phyloP scores from a whole-genome alignment of 2,888 invertebrate genomes.

The Philonicus albiceps region DNA sequence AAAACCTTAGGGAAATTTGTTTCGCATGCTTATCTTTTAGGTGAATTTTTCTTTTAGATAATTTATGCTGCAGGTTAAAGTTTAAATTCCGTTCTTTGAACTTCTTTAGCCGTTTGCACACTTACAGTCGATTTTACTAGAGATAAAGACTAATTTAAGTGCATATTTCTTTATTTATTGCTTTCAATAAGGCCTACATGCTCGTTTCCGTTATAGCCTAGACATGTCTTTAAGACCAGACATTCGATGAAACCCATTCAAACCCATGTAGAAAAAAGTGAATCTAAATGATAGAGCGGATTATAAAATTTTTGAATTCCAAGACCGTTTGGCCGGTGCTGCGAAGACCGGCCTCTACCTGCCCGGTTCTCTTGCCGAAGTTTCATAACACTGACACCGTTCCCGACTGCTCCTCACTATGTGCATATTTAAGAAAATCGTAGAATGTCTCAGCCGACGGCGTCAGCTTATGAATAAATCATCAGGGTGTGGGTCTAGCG shows the following conservation, averaged over 20 bases:
- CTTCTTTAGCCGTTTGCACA: background rate
- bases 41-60: background rate
- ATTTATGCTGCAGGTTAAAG: background rate
- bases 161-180: background rate
- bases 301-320: background rate
- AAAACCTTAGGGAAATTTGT: too few relatives aligned
- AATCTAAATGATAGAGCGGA: background rate
- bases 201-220: background rate
- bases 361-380: background rate
- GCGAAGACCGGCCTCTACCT: background rate
- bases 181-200: background rate
- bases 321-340: background rate
- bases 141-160: background rate
- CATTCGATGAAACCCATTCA: background rate
- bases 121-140: background rate
- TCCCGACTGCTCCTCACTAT: background rate
- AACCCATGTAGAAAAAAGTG: background rate
- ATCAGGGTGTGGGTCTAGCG: background rate
- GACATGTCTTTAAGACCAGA: background rate
- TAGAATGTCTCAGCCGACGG: background rate
- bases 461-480: conserved; percentile 2
- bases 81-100: background rate
- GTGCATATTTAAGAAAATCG: conserved; percentile 3
- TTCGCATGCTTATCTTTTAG: too few relatives aligned
- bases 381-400: background rate